Evolutionary conservation across 2,888 invertebrate genomes (phyloP).

Genomic region (Tachina grossa): DNA sequence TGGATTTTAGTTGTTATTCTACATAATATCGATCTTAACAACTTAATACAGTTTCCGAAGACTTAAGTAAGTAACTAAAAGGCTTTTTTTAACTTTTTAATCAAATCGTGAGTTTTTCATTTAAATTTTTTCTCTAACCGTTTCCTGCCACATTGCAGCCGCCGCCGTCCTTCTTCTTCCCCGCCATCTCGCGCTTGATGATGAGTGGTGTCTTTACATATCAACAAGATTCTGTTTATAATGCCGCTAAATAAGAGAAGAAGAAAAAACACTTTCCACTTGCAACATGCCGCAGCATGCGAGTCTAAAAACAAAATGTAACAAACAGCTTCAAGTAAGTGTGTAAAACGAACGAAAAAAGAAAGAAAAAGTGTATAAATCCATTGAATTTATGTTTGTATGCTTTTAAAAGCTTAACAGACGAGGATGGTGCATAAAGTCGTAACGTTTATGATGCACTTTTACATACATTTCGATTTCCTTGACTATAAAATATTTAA

Average conservation of each 20-base stretch:
- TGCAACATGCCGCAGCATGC: slow-evolving; percentile 59
- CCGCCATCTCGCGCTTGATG: not conserved
- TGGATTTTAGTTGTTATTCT: slow-evolving; percentile 64
- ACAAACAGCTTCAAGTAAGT: slow-evolving; percentile 44
- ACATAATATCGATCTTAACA: slow-evolving; percentile 68
- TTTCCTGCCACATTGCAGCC: slow-evolving; percentile 1
- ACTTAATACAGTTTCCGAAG: slow-evolving; percentile 64
- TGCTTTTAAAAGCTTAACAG: slow-evolving; percentile 67
- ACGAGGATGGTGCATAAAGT: slow-evolving; percentile 52
- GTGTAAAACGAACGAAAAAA: slow-evolving; percentile 11
- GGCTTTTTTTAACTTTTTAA: slow-evolving; percentile 46
- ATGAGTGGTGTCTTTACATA: slow-evolving; percentile 61
- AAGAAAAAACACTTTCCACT: slow-evolving; percentile 24
- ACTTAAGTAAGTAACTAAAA: slow-evolving; percentile 12
- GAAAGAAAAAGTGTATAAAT: slow-evolving; percentile 49
- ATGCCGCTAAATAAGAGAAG: slow-evolving; percentile 54
- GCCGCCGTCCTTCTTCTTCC: not conserved
- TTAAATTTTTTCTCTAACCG: slow-evolving; percentile 39
- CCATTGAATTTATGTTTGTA: slow-evolving; percentile 66
- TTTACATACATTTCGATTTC: slow-evolving; percentile 48
- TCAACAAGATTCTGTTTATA: slow-evolving; percentile 69
- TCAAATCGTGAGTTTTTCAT: slow-evolving; percentile 66
- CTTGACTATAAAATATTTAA: slow-evolving; percentile 27
- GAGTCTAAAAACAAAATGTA: slow-evolving; percentile 20
- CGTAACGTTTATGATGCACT: slow-evolving; percentile 70